Percentiles rank a stretch among this genome's conserved stretches.
phyloP scores from a whole-genome alignment of 1,140 invertebrate genomes.

The Adelges cooleyi region DNA sequence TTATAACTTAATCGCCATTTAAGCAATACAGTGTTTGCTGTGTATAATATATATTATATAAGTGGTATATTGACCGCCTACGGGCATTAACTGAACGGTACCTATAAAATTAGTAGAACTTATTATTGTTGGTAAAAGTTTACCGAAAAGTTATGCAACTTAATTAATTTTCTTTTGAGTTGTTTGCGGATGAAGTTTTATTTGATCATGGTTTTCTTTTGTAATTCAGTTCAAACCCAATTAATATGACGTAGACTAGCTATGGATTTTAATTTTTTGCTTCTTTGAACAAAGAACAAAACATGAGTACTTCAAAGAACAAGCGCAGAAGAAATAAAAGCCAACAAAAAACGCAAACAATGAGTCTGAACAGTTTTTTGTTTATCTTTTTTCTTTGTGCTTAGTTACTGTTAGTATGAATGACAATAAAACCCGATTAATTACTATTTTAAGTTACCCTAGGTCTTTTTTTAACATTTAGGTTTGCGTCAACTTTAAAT shows the following conservation, averaged over 20 bases:
- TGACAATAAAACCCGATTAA: too few relatives aligned
- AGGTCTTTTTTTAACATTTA: too few relatives aligned
- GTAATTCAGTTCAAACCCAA: slow-evolving; percentile 21
- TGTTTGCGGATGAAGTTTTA: slow-evolving; percentile 11
- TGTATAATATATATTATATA: too few relatives aligned
- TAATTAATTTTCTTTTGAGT: slow-evolving; percentile 27
- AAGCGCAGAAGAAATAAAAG: neutral
- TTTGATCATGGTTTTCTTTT: slow-evolving; percentile 20
- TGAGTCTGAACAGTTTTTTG: too few relatives aligned
- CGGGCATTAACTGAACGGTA: neutral
- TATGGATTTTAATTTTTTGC: neutral
- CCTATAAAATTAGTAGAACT: slow-evolving; percentile 20
- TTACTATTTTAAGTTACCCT: too few relatives aligned
- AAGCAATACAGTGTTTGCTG: too few relatives aligned
- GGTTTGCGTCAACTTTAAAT: too few relatives aligned
- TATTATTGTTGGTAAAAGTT: slow-evolving; percentile 25
- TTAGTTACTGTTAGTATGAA: too few relatives aligned
- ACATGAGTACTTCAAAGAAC: slow-evolving; percentile 1
- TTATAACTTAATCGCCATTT: too few relatives aligned
- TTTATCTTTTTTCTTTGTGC: too few relatives aligned
- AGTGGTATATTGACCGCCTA: too few relatives aligned
- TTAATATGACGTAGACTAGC: slow-evolving; percentile 12
- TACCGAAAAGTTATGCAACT: slow-evolving; percentile 17
- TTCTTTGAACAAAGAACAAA: neutral
- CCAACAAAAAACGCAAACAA: too few relatives aligned